These are phyloP conservation scores for Priocnemis perturbator DNA, from an alignment of 2,888 invertebrate species.

Conservation along the genomic window DNA sequence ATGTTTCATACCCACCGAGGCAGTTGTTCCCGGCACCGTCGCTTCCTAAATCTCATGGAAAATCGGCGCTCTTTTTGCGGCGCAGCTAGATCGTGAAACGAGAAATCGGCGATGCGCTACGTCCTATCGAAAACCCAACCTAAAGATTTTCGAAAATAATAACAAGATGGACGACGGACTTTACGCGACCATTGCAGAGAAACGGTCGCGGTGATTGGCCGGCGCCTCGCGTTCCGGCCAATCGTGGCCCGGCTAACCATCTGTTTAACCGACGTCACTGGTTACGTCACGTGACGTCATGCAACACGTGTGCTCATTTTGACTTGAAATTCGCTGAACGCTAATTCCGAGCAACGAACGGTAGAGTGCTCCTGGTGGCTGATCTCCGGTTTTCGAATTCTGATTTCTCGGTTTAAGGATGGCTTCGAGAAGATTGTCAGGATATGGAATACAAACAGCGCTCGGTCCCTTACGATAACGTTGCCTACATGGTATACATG, in stretches of 20 bases:
- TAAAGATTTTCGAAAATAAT: conserved; percentile 74
- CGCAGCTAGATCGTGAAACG: conserved; percentile 24
- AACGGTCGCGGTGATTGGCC: conserved; percentile 59
- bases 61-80: conserved; percentile 35
- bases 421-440: too few species aligned
- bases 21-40: conserved; percentile 58
- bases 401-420: too few species aligned
- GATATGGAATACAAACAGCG: too few species aligned
- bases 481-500: too few species aligned
- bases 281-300: conserved; percentile 65
- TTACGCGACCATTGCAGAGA: conserved; percentile 66
- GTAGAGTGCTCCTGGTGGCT: neutral
- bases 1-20: conserved; percentile 67
- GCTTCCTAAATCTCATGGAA: conserved; percentile 62
- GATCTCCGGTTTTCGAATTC: neutral
- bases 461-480: too few species aligned
- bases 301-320: conserved; percentile 66
- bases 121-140: conserved; percentile 61
- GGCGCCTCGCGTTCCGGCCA: conserved; percentile 42
- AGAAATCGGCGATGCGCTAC: conserved; percentile 44
- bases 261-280: conserved; percentile 52
- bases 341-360: neutral
- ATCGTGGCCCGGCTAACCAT: conserved; percentile 44
- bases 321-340: conserved; percentile 34
- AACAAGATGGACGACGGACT: conserved; percentile 71